Conservation (phyloP, 2,888 invertebrate species). For the Cylloceria caligata region DNA sequence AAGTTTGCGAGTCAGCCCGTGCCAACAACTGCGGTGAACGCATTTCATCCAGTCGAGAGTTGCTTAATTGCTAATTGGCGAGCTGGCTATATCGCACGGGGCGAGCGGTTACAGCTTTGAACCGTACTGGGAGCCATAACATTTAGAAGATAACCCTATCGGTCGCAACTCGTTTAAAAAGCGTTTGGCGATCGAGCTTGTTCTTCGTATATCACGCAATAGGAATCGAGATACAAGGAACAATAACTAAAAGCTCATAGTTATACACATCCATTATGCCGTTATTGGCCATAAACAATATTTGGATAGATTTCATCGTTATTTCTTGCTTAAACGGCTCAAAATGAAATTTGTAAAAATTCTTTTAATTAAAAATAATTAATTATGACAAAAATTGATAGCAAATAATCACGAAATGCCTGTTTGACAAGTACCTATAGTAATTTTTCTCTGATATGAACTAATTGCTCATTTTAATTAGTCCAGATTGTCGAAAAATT, state of each 20-base stretch:
- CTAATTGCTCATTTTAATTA: no score
- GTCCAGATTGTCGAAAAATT: no score
- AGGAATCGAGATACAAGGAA: not conserved
- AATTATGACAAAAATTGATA: no score
- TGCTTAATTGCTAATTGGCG: slow-evolving; percentile 53
- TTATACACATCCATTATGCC: no score
- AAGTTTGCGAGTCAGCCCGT: slow-evolving; percentile 11
- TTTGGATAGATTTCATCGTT: not conserved
- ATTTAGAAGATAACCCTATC: slow-evolving; percentile 21
- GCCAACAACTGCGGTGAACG: slow-evolving; percentile 35
- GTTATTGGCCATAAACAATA: not conserved
- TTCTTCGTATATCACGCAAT: not conserved
- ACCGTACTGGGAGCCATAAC: slow-evolving; percentile 7
- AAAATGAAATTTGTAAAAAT: no score
- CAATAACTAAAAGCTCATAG: not conserved
- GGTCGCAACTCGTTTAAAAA: slow-evolving; percentile 22
- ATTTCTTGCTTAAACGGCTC: not conserved
- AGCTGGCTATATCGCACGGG: slow-evolving; percentile 5
- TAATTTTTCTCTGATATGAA: not conserved
- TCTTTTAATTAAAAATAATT: no score
- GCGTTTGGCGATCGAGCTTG: not conserved
- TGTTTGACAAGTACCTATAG: no score
- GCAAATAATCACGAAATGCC: no score
- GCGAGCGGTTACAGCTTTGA: slow-evolving; percentile 13
- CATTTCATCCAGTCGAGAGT: slow-evolving; percentile 31